Evolutionary conservation across 2,888 invertebrate genomes (phyloP), one percentile per base, ranked within the genome.

Genomic region (Spisula solida): DNA sequence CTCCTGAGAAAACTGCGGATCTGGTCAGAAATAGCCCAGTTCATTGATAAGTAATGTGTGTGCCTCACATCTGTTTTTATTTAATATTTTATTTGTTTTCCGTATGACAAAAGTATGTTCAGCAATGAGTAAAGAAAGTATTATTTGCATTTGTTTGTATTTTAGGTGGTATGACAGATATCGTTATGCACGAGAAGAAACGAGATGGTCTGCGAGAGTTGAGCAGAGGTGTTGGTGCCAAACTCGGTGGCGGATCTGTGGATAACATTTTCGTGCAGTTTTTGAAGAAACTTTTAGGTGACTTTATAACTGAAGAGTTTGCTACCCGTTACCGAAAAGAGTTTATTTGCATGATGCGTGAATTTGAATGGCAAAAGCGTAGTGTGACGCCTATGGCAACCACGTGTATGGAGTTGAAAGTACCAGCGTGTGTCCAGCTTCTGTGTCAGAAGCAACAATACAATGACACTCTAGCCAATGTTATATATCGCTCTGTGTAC

Each of bases 241-340:
- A 92, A 85, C 86, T 92, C 0, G 92, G 92, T 0, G 89, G 85
- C 4, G 91, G 87, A 12, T 88, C 90, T 5, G 92, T 92, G 5
- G 89, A 92, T 85, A 92, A 90, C 47, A 91, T 92, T 20, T 92
- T 92, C 55, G 87, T 92, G 12, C 92, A 92, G 75, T 92, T 92
- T 66, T 85, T 92, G 29, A 51, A 88, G 34, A 92, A 92, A 80
- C 87, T 92, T 4, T 82, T 92, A 8, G 92, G 92, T 31, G 89
- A 91, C 18, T 66, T 83, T 2, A 88, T 92, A 14, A 66, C 89
- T 5, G 85, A 88, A 16, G 92, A 88, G 6, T 90, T 92, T 31
- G 85, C 89, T 4, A 86, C 88, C 25, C 75, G 75, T 41, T 85
- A 92, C 79, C 86, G 82, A 47, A 92, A 90, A 66, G 92, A 92